Evolutionary conservation across 2,797 vertebrate genomes (phyloP).

Genomic region (Cirrhinus mrigala): DNA sequence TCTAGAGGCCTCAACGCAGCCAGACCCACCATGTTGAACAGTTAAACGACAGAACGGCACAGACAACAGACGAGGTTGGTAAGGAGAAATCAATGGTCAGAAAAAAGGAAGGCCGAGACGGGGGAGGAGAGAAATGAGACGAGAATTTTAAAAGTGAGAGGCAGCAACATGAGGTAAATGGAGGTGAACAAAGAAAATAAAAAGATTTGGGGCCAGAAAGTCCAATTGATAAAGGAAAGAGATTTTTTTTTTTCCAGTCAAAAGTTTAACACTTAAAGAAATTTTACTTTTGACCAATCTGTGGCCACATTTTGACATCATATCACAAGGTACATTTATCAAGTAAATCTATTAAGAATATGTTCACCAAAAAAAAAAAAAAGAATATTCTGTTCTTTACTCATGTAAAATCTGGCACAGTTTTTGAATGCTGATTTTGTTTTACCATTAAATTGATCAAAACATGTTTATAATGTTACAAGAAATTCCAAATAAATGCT

Average conservation of each 20-base stretch:
- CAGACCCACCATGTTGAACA: constrained; percentile 6
- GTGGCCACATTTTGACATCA: background rate
- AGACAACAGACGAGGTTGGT: background rate
- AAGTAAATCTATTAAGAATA: too few relatives aligned
- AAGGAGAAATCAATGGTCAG: constrained; percentile 5
- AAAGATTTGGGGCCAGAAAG: background rate
- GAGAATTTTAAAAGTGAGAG: background rate
- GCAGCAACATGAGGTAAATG: constrained; percentile 1
- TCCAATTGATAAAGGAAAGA: background rate
- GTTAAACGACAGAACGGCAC: constrained; percentile 16
- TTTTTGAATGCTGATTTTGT: too few relatives aligned
- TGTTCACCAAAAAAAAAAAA: too few relatives aligned
- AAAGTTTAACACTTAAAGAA: background rate
- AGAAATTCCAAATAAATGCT: too few relatives aligned
- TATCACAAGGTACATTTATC: background rate
- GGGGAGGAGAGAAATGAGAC: background rate
- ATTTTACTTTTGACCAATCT: background rate
- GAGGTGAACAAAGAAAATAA: background rate
- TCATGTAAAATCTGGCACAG: too few relatives aligned
- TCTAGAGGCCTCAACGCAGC: background rate
- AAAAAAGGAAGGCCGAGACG: background rate
- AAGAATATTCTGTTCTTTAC: too few relatives aligned
- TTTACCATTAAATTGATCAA: too few relatives aligned
- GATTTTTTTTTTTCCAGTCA: background rate
- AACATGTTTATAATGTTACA: too few relatives aligned